Conservation (phyloP, 1,140 invertebrate genomes). For the Zeugodacus cucurbitae region DNA sequence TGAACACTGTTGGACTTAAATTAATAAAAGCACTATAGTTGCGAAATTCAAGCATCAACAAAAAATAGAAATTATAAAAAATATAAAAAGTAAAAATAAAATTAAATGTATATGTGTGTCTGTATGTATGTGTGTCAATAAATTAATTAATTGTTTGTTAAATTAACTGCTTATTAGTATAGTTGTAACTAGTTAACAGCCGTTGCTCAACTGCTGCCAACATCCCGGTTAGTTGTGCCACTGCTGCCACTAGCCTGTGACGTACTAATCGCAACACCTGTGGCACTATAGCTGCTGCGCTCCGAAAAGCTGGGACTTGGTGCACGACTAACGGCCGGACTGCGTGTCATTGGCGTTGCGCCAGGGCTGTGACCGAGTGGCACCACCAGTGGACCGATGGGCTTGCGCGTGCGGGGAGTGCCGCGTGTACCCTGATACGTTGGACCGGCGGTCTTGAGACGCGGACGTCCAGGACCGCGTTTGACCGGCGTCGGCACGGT, state of each 20-base stretch:
- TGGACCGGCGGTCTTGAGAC: slow-evolving; percentile 74
- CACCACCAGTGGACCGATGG: slow-evolving; percentile 72
- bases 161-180: background rate
- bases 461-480: slow-evolving; percentile 80
- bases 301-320: slow-evolving; percentile 50
- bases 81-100: background rate
- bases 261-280: background rate
- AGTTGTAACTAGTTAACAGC: background rate
- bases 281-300: background rate
- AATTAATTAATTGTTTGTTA: background rate
- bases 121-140: background rate
- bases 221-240: background rate
- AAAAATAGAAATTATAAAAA: no score
- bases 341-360: slow-evolving; percentile 55
- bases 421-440: slow-evolving; percentile 71
- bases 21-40: background rate
- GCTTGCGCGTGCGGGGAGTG: slow-evolving; percentile 68
- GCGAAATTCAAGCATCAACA: no score
- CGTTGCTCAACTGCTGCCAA: background rate
- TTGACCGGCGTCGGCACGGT: slow-evolving; percentile 49
- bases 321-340: slow-evolving; percentile 60
- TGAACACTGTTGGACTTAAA: background rate
- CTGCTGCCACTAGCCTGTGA: background rate
- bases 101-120: background rate
- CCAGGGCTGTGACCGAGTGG: slow-evolving; percentile 69